These are phyloP conservation scores for Balearica regulorum DNA, from an alignment of 2,797 vertebrate genomes.

Conservation along the genomic window DNA sequence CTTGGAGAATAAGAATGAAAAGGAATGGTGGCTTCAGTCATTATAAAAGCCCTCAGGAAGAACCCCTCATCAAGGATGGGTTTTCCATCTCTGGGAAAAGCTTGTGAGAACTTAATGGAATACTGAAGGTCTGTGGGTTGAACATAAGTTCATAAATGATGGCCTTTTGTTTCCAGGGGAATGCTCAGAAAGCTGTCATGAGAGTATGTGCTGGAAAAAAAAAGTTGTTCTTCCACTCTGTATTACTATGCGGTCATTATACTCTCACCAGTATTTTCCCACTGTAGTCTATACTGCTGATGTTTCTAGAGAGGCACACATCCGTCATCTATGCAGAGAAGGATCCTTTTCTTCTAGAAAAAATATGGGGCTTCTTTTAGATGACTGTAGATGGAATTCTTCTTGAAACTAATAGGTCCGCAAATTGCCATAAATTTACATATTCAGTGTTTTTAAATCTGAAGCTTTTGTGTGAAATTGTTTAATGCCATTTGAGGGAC, in stretches of 20 bases:
- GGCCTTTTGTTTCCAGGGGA: background rate
- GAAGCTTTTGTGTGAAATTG: background rate
- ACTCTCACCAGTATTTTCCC: background rate
- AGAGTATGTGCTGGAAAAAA: background rate
- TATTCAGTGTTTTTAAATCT: background rate
- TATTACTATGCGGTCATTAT: background rate
- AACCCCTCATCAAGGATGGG: background rate
- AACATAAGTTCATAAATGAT: fast-evolving
- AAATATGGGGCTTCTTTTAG: background rate
- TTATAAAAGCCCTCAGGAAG: background rate
- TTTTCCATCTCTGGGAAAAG: background rate
- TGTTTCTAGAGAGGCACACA: background rate
- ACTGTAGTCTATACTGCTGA: background rate
- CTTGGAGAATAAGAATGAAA: background rate
- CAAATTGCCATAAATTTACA: background rate
- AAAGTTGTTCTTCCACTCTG: background rate
- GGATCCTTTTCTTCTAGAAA: background rate
- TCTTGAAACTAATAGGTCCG: background rate
- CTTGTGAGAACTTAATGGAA: background rate
- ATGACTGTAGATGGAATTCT: background rate
- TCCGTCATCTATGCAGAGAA: background rate
- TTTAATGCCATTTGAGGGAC: background rate
- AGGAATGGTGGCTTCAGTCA: background rate
- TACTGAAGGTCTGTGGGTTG: background rate
- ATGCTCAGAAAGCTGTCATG: background rate